phyloP scores from a whole-genome alignment of 2,113 vertebrate genomes.

The Xiphias gladius region DNA sequence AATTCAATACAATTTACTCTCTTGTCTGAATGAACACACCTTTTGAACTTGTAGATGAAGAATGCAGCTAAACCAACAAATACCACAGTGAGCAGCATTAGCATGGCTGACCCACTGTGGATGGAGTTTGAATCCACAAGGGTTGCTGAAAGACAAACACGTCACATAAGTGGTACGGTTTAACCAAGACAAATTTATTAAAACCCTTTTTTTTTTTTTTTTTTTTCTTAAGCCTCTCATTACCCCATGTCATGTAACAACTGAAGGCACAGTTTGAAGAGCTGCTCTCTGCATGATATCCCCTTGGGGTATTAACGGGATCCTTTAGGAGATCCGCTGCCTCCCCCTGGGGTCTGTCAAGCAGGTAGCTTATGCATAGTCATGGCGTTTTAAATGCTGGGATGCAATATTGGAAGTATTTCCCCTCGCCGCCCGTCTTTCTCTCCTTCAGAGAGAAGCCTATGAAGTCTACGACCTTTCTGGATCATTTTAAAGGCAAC shows the following conservation, averaged over 20 bases:
- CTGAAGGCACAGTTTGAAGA: slow-evolving; percentile 32
- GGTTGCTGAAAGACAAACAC: slow-evolving; percentile 84
- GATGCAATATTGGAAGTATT: slow-evolving; percentile 79
- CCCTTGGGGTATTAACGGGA: slow-evolving; percentile 58
- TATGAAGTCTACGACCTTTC: slow-evolving; percentile 84
- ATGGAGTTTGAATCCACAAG: slow-evolving; percentile 91
- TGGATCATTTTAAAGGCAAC: slow-evolving; percentile 81
- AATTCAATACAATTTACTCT: not conserved
- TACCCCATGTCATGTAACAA: slow-evolving; percentile 36
- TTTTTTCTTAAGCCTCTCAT: too few relatives aligned
- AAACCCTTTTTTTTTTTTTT: slow-evolving; percentile 3
- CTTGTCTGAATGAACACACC: slow-evolving; percentile 77
- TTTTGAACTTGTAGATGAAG: slow-evolving; percentile 99
- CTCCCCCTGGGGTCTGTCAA: slow-evolving; percentile 49
- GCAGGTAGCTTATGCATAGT: slow-evolving; percentile 70
- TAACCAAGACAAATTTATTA: slow-evolving; percentile 8
- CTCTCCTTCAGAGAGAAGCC: slow-evolving; percentile 69
- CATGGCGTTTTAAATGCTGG: slow-evolving; percentile 80
- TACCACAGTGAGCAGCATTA: slow-evolving; percentile 93
- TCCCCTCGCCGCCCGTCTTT: slow-evolving; percentile 56
- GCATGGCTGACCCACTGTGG: slow-evolving; percentile 93
- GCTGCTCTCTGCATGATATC: slow-evolving; percentile 46
- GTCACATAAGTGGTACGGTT: not conserved
- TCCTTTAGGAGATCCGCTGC: slow-evolving; percentile 59
- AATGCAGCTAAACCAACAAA: slow-evolving; percentile 94